Conservation (phyloP, 2,888 invertebrate genomes). For the Drosophila eohydei region DNA sequence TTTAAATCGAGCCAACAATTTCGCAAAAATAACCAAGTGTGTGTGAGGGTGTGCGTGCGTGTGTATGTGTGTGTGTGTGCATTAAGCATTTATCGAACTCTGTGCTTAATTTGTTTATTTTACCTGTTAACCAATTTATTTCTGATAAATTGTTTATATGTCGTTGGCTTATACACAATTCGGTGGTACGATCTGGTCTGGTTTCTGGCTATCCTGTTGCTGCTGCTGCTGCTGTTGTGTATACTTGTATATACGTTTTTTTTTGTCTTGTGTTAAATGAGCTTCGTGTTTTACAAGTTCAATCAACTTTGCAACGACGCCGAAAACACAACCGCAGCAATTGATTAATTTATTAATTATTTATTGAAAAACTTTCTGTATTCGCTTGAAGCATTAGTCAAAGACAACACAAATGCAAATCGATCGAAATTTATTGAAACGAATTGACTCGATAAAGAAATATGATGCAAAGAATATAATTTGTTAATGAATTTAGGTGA, state of each 20-base stretch:
- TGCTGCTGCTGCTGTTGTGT: constrained; percentile 17
- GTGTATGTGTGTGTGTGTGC: neutral
- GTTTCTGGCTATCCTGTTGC: constrained; percentile 36
- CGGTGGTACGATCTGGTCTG: constrained; percentile 60
- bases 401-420: constrained; percentile 14
- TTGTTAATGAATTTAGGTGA: neutral
- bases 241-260: neutral
- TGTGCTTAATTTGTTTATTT: constrained; percentile 74
- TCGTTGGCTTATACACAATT: constrained; percentile 45
- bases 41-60: neutral
- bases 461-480: neutral
- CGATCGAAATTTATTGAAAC: constrained; percentile 6
- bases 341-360: constrained; percentile 74
- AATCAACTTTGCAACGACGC: constrained; percentile 70
- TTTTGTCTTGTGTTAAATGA: constrained; percentile 58
- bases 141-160: constrained; percentile 73
- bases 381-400: constrained; percentile 30
- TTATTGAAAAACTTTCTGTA: constrained; percentile 46
- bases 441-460: constrained; percentile 6
- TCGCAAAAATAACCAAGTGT: constrained; percentile 8
- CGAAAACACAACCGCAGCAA: constrained; percentile 43
- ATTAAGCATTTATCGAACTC: constrained; percentile 65
- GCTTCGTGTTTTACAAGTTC: constrained; percentile 64
- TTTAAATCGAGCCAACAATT: constrained; percentile 1
- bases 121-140: constrained; percentile 77